A percentile compares a stretch with the other conserved stretches of the same genome.
Evolutionary conservation across 2,888 invertebrate species (phyloP).

Genomic region (Yponomeuta evonymella): DNA sequence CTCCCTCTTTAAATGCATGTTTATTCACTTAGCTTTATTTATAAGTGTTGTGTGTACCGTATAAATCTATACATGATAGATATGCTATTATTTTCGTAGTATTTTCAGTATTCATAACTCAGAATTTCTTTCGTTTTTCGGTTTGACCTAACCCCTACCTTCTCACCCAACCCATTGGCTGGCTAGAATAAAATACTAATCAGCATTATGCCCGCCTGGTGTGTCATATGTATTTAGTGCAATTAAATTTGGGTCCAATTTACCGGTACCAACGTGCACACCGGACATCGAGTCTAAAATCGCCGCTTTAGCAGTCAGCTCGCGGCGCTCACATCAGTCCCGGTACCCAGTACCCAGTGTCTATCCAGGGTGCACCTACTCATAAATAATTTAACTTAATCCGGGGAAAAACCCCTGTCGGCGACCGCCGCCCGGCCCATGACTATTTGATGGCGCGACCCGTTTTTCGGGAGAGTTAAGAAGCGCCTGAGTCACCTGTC

Average conservation of each 20-base stretch:
- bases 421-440: slow-evolving; percentile 47
- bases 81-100: too few species aligned
- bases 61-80: too few species aligned
- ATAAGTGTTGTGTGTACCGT: too few species aligned
- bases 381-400: slow-evolving; percentile 75
- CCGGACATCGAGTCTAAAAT: slow-evolving; percentile 56
- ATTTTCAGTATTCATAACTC: too few species aligned
- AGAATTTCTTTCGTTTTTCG: too few species aligned
- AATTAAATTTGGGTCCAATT: not conserved
- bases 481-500: not conserved
- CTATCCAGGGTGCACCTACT: slow-evolving; percentile 33
- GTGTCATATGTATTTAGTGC: too few species aligned
- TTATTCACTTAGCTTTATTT: too few species aligned
- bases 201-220: too few species aligned
- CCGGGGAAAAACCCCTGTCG: slow-evolving; percentile 66
- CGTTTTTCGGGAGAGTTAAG: slow-evolving; percentile 12
- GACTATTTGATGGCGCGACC: slow-evolving; percentile 55
- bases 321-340: slow-evolving; percentile 41
- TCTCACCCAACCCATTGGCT: too few species aligned
- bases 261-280: slow-evolving; percentile 8
- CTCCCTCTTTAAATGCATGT: too few species aligned
- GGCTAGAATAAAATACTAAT: too few species aligned
- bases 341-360: slow-evolving; percentile 16
- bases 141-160: too few species aligned
- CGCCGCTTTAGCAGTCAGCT: slow-evolving; percentile 57